Base-by-base conservation (phyloP, 2,888 invertebrate species). In the Drosophila nigricruria region DNA sequence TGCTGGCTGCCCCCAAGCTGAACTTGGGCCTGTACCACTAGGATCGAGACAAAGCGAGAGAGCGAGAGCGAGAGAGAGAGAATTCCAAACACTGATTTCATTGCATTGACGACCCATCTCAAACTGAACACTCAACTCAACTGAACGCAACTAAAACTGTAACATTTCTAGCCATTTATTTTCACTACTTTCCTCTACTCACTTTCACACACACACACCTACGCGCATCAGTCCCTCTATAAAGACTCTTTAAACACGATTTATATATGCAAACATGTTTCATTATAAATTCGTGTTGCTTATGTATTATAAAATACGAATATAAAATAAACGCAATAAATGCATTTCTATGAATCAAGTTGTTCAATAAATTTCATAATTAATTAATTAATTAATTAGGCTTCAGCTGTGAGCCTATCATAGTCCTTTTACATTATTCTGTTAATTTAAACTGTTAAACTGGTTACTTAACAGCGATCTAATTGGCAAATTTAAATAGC, bases 51-150 rank as follows among this genome's bases (percentile, higher is more conserved):
- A 45, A 27, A 10, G 34, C 40, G 43, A 34, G 45, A 53, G 47
- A 45, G 9, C 25, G 14, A 43, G 25, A 34, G 40, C 25, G 30
- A 62, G 59, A 40, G 56, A 40, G 54, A 83, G 81, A 83, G 81
- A 86, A 81, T 73, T 64, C 49, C 70, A 81, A 74, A 81, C 83
- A 86, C 82, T 83, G 79, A 81, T 70, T 80, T 83, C 88, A 89
- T 86, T 69, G 76, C 82, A 75, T 83, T 77, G 73, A 83, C 80
- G 79, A 82, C 81, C 79, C 77, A 75, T 68, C 67, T 71, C 54
- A 60, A 65, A 59, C 66, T 66, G 69, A 73, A 73, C 53, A 63
- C 58, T 65, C 56, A 69, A 75, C 70, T 63, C 61, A 67, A 42
- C 68, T 66, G 30, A 56, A 56, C 43, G 58, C 43, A 36, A 56